phyloP scores from a whole-genome alignment of 2,113 vertebrate genomes.

The Hoplias malabaricus region DNA sequence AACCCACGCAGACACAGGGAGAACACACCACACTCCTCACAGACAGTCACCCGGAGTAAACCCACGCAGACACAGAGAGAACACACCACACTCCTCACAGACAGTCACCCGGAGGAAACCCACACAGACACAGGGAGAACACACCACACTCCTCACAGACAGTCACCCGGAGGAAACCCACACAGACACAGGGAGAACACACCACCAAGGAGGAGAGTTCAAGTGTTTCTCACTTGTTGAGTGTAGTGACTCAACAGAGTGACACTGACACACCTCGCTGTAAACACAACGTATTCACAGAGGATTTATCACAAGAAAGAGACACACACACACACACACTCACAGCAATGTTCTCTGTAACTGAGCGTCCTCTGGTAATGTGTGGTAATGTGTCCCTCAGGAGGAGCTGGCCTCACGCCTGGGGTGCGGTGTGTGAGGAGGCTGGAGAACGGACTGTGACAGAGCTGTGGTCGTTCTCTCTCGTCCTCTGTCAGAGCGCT shows the following conservation, averaged over 20 bases:
- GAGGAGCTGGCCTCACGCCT: not conserved
- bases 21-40: too few species aligned
- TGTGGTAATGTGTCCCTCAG: too few species aligned
- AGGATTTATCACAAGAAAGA: slow-evolving; percentile 14
- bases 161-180: too few species aligned
- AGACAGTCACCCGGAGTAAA: too few species aligned
- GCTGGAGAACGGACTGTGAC: not conserved
- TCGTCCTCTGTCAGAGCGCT: not conserved
- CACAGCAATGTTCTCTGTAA: not conserved
- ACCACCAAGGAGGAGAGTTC: too few species aligned
- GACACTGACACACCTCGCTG: not conserved
- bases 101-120: too few species aligned
- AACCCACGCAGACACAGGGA: too few species aligned
- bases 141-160: too few species aligned
- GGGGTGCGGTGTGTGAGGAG: not conserved
- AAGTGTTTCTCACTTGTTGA: not conserved
- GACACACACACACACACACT: slow-evolving; percentile 4
- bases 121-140: too few species aligned
- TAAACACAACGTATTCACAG: slow-evolving; percentile 16
- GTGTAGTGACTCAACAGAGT: not conserved
- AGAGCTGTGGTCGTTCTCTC: not conserved
- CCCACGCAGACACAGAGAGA: too few species aligned
- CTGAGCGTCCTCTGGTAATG: not conserved
- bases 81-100: too few species aligned
- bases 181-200: too few species aligned